Evolutionary conservation across 1,140 invertebrate species (phyloP), one percentile per base, ranked within the genome.

Genomic region (Phortica variegata): DNA sequence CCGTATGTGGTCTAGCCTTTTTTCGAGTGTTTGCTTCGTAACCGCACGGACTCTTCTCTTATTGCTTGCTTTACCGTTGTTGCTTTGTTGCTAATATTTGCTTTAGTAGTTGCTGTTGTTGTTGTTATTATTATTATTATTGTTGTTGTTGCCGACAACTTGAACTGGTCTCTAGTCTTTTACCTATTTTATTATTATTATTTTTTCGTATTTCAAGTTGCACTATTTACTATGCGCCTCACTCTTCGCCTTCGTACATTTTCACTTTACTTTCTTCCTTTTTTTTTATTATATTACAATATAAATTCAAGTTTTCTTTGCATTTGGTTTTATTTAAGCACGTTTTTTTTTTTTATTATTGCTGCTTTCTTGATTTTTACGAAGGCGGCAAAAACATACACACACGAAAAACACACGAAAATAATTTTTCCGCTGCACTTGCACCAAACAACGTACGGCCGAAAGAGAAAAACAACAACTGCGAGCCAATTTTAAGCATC

Each of bases 171-270:
- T 38, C n/a, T n/a, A n/a, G n/a, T n/a, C 60, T 63, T 57, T 58
- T 58, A 52, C 49, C 52, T 69, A 68, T 65, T 52, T 63, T 63
- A 56, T 60, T 63, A 61, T 65, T 53, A 60, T 49, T 47, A 59
- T 59, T 62, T 56, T 57, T 26, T 6, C 23, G 5, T 6, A 6
- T 26, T 6, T 26, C 10, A 26, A 6, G 10, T 26, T 26, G 23
- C 23, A 10, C 23, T 26, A 26, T 26, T 26, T 26, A 6, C 23
- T 26, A 26, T 26, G 23, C 23, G 10, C 23, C 10, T 26, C 10
- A 26, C 10, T 26, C 23, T 26, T 26, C 10, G 5, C 10, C 10
- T 26, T 26, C 10, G 5, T 26, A 5, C 13, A 8, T 34, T 34
- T 69, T 45, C 31, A 41, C n/a, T 40, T 47, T 32, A 17, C 18